Base-by-base conservation (phyloP, 2,888 invertebrate genomes). In the Chloroclysta siterata region DNA sequence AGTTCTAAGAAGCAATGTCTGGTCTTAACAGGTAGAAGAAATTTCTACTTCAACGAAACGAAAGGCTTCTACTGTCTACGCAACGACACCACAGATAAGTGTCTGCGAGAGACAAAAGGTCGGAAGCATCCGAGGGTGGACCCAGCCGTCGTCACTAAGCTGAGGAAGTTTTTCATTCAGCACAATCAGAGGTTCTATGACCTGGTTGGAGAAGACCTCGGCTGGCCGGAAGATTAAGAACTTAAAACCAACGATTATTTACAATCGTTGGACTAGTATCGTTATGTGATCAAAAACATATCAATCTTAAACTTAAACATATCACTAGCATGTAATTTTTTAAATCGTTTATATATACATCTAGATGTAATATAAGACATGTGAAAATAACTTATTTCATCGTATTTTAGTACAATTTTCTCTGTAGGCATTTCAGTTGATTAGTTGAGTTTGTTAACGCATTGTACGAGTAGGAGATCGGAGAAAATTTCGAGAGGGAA, bases 21-120 rank as follows among this genome's bases (percentile, higher is more conserved):
- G 60, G 36, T 57, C 48, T 51, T 48, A 60, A 84, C 84, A 93
- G 95, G 95, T 59, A 94, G 96, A 77, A 97, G 97, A 85, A 97
- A 98, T 89, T 98, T 99, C 89, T 98, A 98, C 91, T 99, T 98
- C 93, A 99, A 99, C 92, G 96, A 97, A 89, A 98, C 98, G 14
- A 98, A 99, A 88, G 98, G 99, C 65, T 98, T 99, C 93, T 99
- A 97, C 90, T 99, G 99, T 86, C 93, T 97, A 80, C 94, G 97
- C 79, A 95, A 97, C 89, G 96, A 97, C 87, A 96, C 96, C 71
- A 95, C 96, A 74, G 95, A 97, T 94, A 94, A 97, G 89, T 95
- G 99, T 94, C 91, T 99, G 90, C 84, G 96, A 83, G 94, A 97
- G 91, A 95, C 98, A 87, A 96, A 97, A 81, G 96, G 97, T 60